These are phyloP conservation scores for Pterobdella sp. DNA, from an alignment of 2,888 invertebrate species.

Conservation along the genomic window DNA sequence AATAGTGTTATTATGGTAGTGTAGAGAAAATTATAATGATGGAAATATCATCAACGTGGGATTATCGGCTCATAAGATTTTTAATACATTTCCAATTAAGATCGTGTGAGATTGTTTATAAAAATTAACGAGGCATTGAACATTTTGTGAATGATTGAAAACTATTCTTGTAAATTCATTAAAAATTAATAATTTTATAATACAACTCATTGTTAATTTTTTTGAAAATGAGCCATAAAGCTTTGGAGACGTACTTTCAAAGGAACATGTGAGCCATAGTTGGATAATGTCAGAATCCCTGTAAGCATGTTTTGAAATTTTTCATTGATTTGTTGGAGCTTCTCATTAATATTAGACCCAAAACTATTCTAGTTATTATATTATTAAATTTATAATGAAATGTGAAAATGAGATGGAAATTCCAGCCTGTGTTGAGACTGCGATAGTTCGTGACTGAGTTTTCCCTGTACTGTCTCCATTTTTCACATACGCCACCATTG, in stretches of 20 bases:
- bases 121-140: constrained; percentile 39
- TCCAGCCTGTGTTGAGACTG: constrained; percentile 74
- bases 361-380: neutral
- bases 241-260: constrained; percentile 72
- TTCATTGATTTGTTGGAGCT: too few relatives aligned
- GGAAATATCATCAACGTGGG: too few relatives aligned
- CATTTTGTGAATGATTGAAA: neutral
- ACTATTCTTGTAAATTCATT: neutral
- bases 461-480: constrained; percentile 32
- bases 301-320: neutral
- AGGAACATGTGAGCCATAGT: constrained; percentile 66
- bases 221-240: neutral
- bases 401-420: too few relatives aligned
- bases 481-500: constrained; percentile 35
- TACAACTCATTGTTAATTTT: too few relatives aligned
- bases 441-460: constrained; percentile 50
- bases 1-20: too few relatives aligned
- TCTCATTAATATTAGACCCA: too few relatives aligned
- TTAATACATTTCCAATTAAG: too few relatives aligned
- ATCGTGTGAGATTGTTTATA: too few relatives aligned
- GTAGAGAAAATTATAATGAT: too few relatives aligned
- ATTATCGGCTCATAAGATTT: too few relatives aligned
- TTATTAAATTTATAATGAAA: neutral
- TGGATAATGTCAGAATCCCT: constrained; percentile 96
- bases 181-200: neutral